These are phyloP conservation scores for Ailuropoda melanoleuca DNA, from an alignment of 2,113 vertebrate species.

Conservation along the genomic window DNA sequence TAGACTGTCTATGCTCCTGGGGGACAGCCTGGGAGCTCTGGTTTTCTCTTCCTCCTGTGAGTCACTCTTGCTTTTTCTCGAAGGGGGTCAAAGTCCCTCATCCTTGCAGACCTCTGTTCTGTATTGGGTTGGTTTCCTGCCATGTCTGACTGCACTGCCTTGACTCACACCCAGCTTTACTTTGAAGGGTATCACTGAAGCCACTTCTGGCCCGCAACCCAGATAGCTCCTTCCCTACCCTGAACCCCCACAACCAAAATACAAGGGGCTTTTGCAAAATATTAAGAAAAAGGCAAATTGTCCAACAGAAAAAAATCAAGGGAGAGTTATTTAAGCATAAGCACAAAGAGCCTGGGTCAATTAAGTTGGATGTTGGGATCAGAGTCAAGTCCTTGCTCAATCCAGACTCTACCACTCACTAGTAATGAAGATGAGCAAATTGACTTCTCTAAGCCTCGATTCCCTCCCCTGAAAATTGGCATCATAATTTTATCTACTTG, in stretches of 20 bases:
- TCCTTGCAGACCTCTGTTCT: background rate
- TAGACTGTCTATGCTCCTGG: background rate
- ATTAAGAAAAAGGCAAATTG: background rate
- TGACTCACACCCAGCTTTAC: background rate
- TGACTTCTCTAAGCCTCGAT: background rate
- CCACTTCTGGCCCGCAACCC: background rate
- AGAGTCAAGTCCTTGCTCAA: background rate
- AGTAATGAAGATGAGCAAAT: background rate
- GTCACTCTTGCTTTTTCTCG: slow-evolving; percentile 30
- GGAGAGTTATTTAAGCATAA: background rate
- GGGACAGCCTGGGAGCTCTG: background rate
- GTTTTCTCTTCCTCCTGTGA: background rate
- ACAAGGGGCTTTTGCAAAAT: background rate
- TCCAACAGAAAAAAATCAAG: background rate
- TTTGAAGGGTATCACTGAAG: background rate
- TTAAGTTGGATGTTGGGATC: background rate
- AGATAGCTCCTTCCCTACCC: background rate
- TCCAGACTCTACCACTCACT: background rate
- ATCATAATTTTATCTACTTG: background rate
- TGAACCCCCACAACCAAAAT: background rate
- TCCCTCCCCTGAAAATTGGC: background rate
- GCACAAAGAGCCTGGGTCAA: background rate
- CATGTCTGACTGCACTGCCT: background rate
- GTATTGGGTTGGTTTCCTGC: background rate
- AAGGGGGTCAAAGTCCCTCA: background rate